Percentiles rank a stretch among this genome's conserved stretches.
Evolutionary conservation across 1,140 invertebrate species (phyloP).

Genomic region (Conus ventricosus): DNA sequence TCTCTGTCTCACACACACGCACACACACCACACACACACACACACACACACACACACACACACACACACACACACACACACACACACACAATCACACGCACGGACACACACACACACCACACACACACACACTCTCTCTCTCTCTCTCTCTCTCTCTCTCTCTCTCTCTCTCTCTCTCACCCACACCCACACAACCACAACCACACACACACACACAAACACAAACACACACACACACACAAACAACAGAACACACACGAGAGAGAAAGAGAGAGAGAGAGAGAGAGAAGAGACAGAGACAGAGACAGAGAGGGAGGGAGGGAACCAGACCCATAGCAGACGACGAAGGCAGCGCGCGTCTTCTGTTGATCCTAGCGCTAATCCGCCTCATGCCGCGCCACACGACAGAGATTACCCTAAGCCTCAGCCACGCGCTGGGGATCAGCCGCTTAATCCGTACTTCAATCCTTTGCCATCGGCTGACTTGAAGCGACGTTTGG

Average conservation of each 20-base stretch:
- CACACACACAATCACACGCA: neutral
- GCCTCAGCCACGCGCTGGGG: neutral
- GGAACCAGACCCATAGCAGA: neutral
- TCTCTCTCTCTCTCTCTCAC: too few species aligned
- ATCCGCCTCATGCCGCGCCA: neutral
- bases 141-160: too few species aligned
- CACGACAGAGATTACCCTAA: slow-evolving; percentile 23
- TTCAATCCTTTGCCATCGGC: neutral
- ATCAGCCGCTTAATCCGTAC: neutral
- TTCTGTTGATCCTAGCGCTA: neutral
- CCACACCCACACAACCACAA: too few species aligned
- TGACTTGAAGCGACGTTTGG: neutral
- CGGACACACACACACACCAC: neutral
- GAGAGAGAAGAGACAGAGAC: neutral
- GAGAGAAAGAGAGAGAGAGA: neutral
- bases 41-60: neutral
- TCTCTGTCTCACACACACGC: neutral
- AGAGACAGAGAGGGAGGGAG: neutral
- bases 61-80: neutral
- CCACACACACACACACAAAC: neutral
- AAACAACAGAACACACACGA: neutral
- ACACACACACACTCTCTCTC: neutral
- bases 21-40: neutral
- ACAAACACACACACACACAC: neutral
- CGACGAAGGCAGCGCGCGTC: neutral